Evolutionary conservation across 2,797 vertebrate species (phyloP).

Genomic region (Gambelia wislizenii): DNA sequence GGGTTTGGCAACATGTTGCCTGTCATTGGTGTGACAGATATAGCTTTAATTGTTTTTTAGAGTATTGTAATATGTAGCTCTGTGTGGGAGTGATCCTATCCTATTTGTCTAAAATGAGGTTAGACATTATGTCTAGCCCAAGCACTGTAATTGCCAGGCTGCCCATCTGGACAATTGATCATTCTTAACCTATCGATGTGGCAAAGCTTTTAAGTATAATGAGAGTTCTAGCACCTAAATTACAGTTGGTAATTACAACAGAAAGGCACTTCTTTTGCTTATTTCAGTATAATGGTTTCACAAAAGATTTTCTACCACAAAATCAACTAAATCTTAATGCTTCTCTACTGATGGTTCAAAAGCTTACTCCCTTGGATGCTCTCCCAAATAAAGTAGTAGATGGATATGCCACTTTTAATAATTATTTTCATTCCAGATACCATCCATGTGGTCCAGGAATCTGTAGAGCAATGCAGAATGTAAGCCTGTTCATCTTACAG

Average conservation of each 20-base stretch:
- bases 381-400: background rate
- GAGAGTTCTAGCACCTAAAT: conserved; percentile 2
- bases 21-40: background rate
- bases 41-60: conserved; percentile 4
- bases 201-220: conserved; percentile 5
- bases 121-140: background rate
- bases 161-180: conserved; percentile 3
- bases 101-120: background rate
- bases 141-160: background rate
- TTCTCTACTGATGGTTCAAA: background rate
- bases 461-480: background rate
- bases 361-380: background rate
- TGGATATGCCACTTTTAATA: background rate
- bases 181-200: conserved; percentile 14
- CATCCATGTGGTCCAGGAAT: background rate
- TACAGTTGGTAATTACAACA: conserved; percentile 6
- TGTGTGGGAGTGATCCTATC: background rate
- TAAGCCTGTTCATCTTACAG: background rate
- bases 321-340: background rate
- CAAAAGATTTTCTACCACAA: background rate
- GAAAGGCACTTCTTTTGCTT: background rate
- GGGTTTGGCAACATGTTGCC: background rate
- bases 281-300: background rate
- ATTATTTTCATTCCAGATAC: background rate
- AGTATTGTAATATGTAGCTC: background rate